phyloP scores from a whole-genome alignment of 2,113 vertebrate genomes.

The Heloderma charlesbogerti region DNA sequence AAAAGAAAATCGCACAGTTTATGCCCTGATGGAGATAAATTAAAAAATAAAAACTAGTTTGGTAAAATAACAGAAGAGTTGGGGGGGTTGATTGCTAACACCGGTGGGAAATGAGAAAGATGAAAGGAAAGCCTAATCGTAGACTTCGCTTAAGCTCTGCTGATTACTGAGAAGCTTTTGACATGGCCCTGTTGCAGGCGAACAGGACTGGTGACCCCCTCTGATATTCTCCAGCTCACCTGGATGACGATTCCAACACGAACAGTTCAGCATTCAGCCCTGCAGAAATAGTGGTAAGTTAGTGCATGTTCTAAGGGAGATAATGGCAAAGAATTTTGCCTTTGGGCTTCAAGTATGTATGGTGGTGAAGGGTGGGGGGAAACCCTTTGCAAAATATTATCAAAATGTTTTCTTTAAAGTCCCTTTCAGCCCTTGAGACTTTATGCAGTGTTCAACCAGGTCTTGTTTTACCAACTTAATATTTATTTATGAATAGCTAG shows the following conservation, averaged over 20 bases:
- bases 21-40: slow-evolving; percentile 69
- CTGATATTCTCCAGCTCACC: slow-evolving; percentile 73
- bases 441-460: neutral
- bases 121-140: slow-evolving; percentile 76
- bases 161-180: slow-evolving; percentile 74
- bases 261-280: slow-evolving; percentile 24
- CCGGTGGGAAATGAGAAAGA: slow-evolving; percentile 70
- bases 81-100: slow-evolving; percentile 73
- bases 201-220: slow-evolving; percentile 64
- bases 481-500: slow-evolving; percentile 20
- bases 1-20: slow-evolving; percentile 57
- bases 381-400: neutral
- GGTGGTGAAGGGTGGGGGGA: neutral
- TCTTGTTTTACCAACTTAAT: slow-evolving; percentile 10
- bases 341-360: neutral
- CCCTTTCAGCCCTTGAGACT: slow-evolving; percentile 3
- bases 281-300: slow-evolving; percentile 54
- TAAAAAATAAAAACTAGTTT: slow-evolving; percentile 62
- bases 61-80: slow-evolving; percentile 69
- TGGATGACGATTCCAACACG: slow-evolving; percentile 31
- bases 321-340: slow-evolving; percentile 52
- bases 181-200: slow-evolving; percentile 66
- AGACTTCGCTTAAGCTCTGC: slow-evolving; percentile 72
- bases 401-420: slow-evolving; percentile 46
- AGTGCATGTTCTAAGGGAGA: slow-evolving; percentile 55